Percentiles rank a stretch among this genome's conserved stretches.
Evolutionary conservation across 1,140 invertebrate genomes (phyloP).

Genomic region (Spodoptera litura): DNA sequence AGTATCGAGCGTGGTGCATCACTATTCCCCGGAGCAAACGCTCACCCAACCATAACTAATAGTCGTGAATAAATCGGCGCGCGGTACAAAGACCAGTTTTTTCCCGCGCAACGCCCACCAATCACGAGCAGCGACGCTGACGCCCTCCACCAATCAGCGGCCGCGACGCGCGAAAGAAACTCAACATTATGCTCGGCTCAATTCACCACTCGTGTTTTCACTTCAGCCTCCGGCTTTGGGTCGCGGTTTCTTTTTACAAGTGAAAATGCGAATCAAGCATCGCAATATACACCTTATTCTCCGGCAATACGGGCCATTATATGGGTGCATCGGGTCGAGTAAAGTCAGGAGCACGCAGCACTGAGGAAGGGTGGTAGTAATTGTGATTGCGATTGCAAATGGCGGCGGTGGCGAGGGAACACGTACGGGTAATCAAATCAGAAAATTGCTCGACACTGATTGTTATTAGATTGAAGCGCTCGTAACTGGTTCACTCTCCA

Average conservation of each 20-base stretch:
- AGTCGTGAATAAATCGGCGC: constrained; percentile 77
- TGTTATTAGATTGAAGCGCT: constrained; percentile 35
- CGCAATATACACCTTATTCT: constrained; percentile 42
- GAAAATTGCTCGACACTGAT: constrained; percentile 58
- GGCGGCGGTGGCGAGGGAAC: constrained; percentile 65
- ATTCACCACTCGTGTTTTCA: constrained; percentile 68
- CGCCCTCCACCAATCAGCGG: constrained; percentile 66
- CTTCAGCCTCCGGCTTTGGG: constrained; percentile 64
- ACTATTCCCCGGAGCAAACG: constrained; percentile 59
- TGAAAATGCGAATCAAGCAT: constrained; percentile 3
- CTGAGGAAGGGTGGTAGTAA: constrained; percentile 64
- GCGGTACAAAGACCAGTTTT: constrained; percentile 74
- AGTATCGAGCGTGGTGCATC: constrained; percentile 49
- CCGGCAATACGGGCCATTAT: neutral
- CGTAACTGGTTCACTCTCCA: neutral
- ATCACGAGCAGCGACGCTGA: constrained; percentile 56
- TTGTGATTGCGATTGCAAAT: constrained; percentile 80
- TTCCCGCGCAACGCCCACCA: constrained; percentile 69
- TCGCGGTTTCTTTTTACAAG: constrained; percentile 60
- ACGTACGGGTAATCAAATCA: constrained; percentile 72
- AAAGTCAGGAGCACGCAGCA: constrained; percentile 33
- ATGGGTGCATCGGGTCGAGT: neutral
- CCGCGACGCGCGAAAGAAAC: constrained; percentile 67
- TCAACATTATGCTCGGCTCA: constrained; percentile 74
- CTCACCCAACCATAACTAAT: constrained; percentile 82